These are phyloP conservation scores for Carassius gibelio DNA, from an alignment of 2,113 vertebrate species.

Conservation along the genomic window DNA sequence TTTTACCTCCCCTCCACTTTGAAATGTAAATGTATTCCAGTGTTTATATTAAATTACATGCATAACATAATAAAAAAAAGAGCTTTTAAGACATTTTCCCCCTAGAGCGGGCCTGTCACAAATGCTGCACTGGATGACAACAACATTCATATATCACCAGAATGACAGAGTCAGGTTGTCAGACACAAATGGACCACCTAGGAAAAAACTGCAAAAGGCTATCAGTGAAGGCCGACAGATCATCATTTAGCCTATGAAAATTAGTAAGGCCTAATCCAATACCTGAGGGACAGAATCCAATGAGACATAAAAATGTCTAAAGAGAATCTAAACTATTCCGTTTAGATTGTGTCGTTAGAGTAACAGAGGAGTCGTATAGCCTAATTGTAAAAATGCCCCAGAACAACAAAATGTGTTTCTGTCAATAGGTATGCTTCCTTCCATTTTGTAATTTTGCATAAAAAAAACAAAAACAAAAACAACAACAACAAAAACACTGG, in stretches of 20 bases:
- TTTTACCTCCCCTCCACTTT: constrained; percentile 8
- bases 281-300: constrained; percentile 4
- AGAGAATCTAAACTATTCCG: constrained; percentile 22
- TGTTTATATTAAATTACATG: constrained; percentile 45
- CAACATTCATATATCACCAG: constrained; percentile 46
- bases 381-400: constrained; percentile 2
- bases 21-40: constrained; percentile 36
- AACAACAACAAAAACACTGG: too few relatives aligned
- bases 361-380: not conserved
- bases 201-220: constrained; percentile 43
- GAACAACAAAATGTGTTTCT: not conserved
- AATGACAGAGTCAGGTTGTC: constrained; percentile 49
- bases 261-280: constrained; percentile 40
- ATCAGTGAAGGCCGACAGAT: constrained; percentile 13
- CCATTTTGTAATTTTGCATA: too few relatives aligned
- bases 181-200: constrained; percentile 57
- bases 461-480: too few relatives aligned
- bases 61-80: not conserved
- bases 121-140: constrained; percentile 4
- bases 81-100: not conserved
- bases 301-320: constrained; percentile 33
- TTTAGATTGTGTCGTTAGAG: constrained; percentile 7
- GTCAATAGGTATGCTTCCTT: not conserved
- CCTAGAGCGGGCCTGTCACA: constrained; percentile 36
- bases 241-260: constrained; percentile 43